Percentiles rank a stretch among this genome's conserved stretches.
These are phyloP conservation scores for Aurelia aurita complex sp. Pacific DNA, from an alignment of 30 jellyfish, hydroid and myxozoan genomes.

Conservation along the genomic window DNA sequence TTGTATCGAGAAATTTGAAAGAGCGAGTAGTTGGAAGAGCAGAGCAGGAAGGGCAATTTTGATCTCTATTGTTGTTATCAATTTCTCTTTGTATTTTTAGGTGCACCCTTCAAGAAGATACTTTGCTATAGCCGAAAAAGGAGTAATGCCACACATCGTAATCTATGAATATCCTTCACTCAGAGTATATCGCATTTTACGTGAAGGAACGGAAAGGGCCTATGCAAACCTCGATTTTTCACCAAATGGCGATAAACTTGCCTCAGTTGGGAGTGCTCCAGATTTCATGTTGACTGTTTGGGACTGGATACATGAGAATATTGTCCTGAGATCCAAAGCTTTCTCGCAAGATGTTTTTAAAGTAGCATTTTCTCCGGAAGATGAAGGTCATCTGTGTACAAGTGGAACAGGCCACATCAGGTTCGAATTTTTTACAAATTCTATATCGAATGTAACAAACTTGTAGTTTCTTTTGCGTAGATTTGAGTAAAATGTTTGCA, in stretches of 20 bases:
- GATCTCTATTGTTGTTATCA: too few relatives aligned
- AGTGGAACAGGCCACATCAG: slow-evolving; percentile 98
- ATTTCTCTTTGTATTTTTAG: slow-evolving; percentile 1
- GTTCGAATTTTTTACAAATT: slow-evolving; percentile 7
- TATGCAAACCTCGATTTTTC: slow-evolving; percentile 87
- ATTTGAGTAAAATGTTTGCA: too few relatives aligned
- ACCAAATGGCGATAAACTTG: slow-evolving; percentile 87
- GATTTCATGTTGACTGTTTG: slow-evolving; percentile 95
- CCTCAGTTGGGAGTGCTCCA: slow-evolving; percentile 96
- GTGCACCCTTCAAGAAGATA: slow-evolving; percentile 89
- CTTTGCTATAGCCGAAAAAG: slow-evolving; percentile 94
- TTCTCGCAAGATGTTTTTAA: slow-evolving; percentile 93
- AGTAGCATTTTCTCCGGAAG: slow-evolving; percentile 97
- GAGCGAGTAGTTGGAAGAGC: too few relatives aligned
- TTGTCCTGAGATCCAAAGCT: slow-evolving; percentile 85
- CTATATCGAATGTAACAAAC: neutral
- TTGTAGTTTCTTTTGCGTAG: neutral
- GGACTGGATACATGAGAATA: slow-evolving; percentile 92
- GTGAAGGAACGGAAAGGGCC: slow-evolving; percentile 87
- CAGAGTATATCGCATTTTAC: slow-evolving; percentile 60
- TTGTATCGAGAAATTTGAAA: too few relatives aligned
- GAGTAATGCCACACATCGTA: slow-evolving; percentile 68
- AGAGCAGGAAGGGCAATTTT: too few relatives aligned
- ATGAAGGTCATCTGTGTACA: slow-evolving; percentile 94
- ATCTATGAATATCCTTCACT: slow-evolving; percentile 91